A percentile compares a stretch with the other conserved stretches of the same genome.
Evolutionary conservation across 2,888 invertebrate genomes (phyloP).

Genomic region (Cryptocheilus praepositus): DNA sequence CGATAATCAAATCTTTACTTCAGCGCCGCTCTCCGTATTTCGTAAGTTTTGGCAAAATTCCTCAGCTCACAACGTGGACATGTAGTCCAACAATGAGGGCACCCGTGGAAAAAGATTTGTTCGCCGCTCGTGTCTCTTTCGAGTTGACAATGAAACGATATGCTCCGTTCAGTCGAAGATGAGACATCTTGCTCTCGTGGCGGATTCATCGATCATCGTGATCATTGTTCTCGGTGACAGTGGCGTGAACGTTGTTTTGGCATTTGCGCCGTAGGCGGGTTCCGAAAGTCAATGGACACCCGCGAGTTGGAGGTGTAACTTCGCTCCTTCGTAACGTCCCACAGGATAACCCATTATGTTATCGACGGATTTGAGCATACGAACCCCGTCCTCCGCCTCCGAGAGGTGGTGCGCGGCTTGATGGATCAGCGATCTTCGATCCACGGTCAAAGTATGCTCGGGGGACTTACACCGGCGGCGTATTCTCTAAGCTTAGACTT

Average conservation of each 20-base stretch:
- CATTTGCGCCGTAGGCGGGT: constrained; percentile 65
- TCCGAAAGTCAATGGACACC: constrained; percentile 61
- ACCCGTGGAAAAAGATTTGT: constrained; percentile 12
- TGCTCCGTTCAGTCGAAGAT: no score
- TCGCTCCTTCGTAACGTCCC: constrained; percentile 41
- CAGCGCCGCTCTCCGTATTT: no score
- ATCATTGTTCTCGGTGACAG: constrained; percentile 52
- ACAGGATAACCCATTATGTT: constrained; percentile 47
- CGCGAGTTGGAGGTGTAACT: constrained; percentile 58
- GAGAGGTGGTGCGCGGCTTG: constrained; percentile 38
- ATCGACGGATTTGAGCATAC: constrained; percentile 14
- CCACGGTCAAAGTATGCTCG: constrained; percentile 11
- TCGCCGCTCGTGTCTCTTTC: constrained; percentile 4
- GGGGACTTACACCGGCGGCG: not conserved
- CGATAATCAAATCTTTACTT: no score
- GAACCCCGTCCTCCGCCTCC: not conserved
- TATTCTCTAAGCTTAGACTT: not conserved
- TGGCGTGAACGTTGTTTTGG: constrained; percentile 64
- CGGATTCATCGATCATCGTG: constrained; percentile 57
- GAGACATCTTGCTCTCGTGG: not conserved
- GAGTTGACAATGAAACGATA: not conserved
- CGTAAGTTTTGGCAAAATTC: no score
- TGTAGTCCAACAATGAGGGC: not conserved
- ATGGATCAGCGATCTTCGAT: constrained; percentile 56
- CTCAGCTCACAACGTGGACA: constrained; percentile 4